Evolutionary conservation across 2,888 invertebrate genomes (phyloP).

Genomic region (Neoitamus cyanurus): DNA sequence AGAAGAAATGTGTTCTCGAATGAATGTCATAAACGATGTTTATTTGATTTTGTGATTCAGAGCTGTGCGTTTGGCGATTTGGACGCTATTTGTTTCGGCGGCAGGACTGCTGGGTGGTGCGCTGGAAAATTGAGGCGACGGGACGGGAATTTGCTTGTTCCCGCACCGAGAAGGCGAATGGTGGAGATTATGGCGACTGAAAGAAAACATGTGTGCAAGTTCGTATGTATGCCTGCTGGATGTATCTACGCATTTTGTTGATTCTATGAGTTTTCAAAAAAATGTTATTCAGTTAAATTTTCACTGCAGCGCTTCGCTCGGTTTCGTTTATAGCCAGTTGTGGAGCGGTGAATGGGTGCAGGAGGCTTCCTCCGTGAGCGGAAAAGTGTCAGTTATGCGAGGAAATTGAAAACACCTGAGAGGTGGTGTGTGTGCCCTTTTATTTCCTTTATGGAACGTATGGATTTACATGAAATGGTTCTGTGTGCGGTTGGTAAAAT

Average conservation of each 20-base stretch:
- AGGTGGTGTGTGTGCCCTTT: neutral
- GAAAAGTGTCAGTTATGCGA: neutral
- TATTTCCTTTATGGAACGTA: neutral
- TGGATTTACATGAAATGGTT: neutral
- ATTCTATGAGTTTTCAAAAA: constrained; percentile 4
- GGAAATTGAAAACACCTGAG: neutral
- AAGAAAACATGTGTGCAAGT: constrained; percentile 42
- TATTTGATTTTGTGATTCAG: constrained; percentile 22
- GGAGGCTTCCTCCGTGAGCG: neutral
- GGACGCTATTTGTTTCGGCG: neutral
- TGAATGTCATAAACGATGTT: constrained; percentile 26
- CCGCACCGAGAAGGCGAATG: constrained; percentile 1
- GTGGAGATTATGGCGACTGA: constrained; percentile 42
- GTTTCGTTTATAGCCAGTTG: neutral
- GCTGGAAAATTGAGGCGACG: neutral
- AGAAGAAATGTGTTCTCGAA: constrained; percentile 41
- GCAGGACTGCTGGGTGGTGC: neutral
- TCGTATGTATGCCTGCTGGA: constrained; percentile 42
- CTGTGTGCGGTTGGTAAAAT: neutral
- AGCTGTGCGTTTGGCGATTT: neutral
- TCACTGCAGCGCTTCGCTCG: neutral
- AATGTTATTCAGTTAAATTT: neutral
- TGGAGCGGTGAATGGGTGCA: constrained; percentile 4
- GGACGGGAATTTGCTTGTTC: neutral
- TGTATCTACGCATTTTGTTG: constrained; percentile 42